Conservation (phyloP, 2,113 vertebrate genomes). For the Phaetusa simplex region DNA sequence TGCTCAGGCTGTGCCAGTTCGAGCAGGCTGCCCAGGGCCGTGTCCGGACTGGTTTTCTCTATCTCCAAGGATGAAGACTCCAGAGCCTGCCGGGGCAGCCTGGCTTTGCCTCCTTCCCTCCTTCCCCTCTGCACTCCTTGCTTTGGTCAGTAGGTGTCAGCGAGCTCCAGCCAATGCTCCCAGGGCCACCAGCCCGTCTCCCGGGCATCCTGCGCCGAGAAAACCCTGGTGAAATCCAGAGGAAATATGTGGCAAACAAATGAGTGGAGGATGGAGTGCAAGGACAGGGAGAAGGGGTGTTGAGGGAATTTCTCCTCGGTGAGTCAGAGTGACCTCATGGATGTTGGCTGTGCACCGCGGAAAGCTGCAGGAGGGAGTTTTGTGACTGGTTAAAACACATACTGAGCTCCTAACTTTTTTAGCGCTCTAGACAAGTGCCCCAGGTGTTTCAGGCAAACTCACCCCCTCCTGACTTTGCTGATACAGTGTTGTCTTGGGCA, state of each 20-base stretch:
- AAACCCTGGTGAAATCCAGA: not conserved
- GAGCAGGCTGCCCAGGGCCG: not conserved
- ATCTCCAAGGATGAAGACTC: not conserved
- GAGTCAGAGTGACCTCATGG: not conserved
- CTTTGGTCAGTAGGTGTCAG: not conserved
- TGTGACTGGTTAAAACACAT: not conserved
- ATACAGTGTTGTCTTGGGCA: not conserved
- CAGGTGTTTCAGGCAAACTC: not conserved
- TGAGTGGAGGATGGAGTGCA: not conserved
- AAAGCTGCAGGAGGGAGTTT: not conserved
- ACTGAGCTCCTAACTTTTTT: not conserved
- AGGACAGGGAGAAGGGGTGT: not conserved
- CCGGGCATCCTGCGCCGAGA: fast-evolving
- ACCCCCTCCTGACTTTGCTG: not conserved
- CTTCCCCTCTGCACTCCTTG: not conserved
- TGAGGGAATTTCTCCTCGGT: not conserved
- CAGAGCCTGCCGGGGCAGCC: too few relatives aligned
- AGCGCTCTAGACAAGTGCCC: not conserved
- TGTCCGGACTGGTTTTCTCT: not conserved
- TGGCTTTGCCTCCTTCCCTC: not conserved
- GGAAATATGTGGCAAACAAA: not conserved
- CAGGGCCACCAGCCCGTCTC: not conserved
- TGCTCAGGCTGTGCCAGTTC: not conserved
- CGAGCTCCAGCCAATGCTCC: not conserved
- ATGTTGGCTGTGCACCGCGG: fast-evolving